Evolutionary conservation across 2,888 invertebrate genomes (phyloP).

Genomic region (Tachystola acroxantha): DNA sequence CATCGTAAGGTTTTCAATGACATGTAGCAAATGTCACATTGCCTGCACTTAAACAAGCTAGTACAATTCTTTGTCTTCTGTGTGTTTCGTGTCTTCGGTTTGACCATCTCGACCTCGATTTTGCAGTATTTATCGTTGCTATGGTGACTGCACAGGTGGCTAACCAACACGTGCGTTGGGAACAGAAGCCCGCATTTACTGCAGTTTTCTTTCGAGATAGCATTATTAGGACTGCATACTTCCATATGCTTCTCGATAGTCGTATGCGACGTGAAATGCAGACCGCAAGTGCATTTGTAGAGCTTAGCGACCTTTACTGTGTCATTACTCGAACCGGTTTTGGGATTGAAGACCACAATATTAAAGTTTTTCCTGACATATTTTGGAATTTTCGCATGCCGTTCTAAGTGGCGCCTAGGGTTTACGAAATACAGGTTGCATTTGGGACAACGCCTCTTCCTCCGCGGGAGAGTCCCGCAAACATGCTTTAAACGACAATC

Average conservation of each 20-base stretch:
- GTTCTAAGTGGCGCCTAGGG: not conserved
- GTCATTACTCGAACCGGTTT: too few species aligned
- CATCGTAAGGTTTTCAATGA: not conserved
- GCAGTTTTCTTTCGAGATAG: conserved; percentile 28
- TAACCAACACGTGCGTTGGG: conserved; percentile 30
- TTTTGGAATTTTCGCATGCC: not conserved
- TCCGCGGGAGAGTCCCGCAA: too few species aligned
- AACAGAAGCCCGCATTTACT: conserved; percentile 34
- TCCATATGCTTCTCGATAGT: conserved; percentile 26
- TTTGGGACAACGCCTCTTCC: not conserved
- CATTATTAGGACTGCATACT: conserved; percentile 12
- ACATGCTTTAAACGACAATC: too few species aligned
- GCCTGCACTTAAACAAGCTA: conserved; percentile 16
- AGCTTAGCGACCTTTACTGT: conserved; percentile 19
- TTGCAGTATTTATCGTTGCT: conserved; percentile 17
- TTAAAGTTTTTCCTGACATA: not conserved
- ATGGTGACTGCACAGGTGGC: conserved; percentile 36
- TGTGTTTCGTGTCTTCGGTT: conserved; percentile 6
- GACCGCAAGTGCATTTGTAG: conserved; percentile 32
- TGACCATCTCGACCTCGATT: conserved; percentile 4
- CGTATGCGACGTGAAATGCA: conserved; percentile 27
- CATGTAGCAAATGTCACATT: conserved; percentile 18
- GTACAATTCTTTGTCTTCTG: conserved; percentile 3
- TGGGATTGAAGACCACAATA: not conserved
- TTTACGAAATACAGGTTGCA: not conserved